Percentiles rank a stretch among this genome's conserved stretches.
phyloP scores from a whole-genome alignment of 2,113 vertebrate species.

The Catharus bicknelli region DNA sequence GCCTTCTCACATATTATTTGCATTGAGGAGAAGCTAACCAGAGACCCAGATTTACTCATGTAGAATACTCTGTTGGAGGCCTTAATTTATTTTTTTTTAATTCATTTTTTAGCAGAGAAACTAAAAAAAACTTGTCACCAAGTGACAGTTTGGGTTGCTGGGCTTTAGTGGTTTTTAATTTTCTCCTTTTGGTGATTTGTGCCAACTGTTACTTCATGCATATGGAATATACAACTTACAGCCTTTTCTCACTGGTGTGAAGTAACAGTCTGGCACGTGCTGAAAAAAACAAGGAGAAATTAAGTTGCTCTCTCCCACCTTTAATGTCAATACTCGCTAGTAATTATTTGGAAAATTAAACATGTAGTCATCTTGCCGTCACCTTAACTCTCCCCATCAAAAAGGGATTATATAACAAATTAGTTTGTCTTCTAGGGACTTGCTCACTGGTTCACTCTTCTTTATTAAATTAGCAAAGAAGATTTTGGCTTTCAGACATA shows the following conservation, averaged over 20 bases:
- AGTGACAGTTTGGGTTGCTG: neutral
- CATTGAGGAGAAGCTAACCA: neutral
- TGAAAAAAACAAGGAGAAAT: constrained; percentile 37
- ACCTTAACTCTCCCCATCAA: constrained; percentile 24
- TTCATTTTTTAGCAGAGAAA: neutral
- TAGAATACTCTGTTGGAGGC: neutral
- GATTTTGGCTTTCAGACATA: constrained; percentile 24
- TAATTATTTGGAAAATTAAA: constrained; percentile 32
- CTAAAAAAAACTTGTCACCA: neutral
- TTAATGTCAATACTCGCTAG: neutral
- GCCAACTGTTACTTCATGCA: constrained; percentile 42
- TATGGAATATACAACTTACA: constrained; percentile 24
- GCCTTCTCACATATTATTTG: neutral
- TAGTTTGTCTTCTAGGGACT: neutral
- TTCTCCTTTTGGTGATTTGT: neutral
- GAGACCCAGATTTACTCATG: neutral
- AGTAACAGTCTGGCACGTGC: constrained; percentile 34
- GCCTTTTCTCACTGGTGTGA: constrained; percentile 17
- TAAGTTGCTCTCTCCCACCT: neutral
- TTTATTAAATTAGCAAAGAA: constrained; percentile 46
- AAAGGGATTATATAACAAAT: constrained; percentile 40
- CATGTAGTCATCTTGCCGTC: neutral
- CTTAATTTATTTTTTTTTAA: neutral
- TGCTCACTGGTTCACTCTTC: neutral
- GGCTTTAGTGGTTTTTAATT: constrained; percentile 17